These are phyloP conservation scores for Myrmophylax atrothorax DNA, from an alignment of 2,113 vertebrate species.

Conservation along the genomic window DNA sequence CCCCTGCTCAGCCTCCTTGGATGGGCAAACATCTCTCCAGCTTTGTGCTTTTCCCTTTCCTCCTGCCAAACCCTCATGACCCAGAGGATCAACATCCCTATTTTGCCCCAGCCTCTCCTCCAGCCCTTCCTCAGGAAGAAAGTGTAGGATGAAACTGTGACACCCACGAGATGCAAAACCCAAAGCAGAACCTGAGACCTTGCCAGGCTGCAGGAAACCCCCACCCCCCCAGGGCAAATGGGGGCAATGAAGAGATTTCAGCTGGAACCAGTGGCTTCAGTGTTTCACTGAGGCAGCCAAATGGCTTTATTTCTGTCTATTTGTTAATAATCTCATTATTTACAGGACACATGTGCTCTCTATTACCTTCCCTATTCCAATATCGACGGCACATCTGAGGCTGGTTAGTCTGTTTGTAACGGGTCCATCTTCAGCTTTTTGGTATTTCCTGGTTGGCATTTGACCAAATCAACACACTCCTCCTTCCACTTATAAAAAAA, in stretches of 20 bases:
- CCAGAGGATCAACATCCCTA: not conserved
- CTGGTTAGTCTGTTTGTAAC: constrained; percentile 52
- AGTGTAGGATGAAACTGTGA: not conserved
- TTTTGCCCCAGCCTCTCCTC: not conserved
- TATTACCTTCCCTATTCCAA: constrained; percentile 31
- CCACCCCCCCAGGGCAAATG: not conserved
- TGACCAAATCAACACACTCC: not conserved
- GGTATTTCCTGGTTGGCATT: constrained; percentile 53
- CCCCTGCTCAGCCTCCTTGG: not conserved
- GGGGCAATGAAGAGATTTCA: not conserved
- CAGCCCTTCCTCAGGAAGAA: not conserved
- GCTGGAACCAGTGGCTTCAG: not conserved
- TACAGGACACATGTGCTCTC: constrained; percentile 42
- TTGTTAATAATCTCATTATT: constrained; percentile 60
- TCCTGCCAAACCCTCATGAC: not conserved
- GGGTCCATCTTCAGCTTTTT: constrained; percentile 33
- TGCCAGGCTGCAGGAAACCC: not conserved
- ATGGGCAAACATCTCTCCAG: not conserved
- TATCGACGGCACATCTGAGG: constrained; percentile 61
- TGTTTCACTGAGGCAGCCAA: not conserved
- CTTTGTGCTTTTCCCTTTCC: not conserved
- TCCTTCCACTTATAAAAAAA: not conserved
- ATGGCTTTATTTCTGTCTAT: not conserved
- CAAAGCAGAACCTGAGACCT: not conserved
- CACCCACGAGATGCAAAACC: accelerated